phyloP scores from a whole-genome alignment of 2,113 vertebrate genomes.

The Otolemur garnettii region DNA sequence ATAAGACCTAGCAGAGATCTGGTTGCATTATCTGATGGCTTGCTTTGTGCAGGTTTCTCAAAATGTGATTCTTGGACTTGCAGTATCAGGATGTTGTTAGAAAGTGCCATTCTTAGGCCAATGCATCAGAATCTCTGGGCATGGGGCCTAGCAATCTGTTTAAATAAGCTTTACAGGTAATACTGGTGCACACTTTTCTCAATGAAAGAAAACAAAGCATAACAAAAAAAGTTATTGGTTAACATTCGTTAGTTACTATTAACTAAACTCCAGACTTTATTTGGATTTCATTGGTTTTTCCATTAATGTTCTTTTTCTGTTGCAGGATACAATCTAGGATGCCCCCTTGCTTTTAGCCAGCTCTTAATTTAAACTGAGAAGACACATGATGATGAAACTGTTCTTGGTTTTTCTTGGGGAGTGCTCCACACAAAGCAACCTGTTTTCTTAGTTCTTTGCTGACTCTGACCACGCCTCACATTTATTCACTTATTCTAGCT shows the following conservation, averaged over 20 bases:
- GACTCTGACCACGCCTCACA: background rate
- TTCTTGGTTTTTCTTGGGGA: background rate
- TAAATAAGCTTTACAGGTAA: background rate
- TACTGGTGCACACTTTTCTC: background rate
- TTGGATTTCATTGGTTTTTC: conserved; percentile 9
- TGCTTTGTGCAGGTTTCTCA: background rate
- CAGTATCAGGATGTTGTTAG: background rate
- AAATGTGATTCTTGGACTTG: background rate
- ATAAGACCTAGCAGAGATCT: background rate
- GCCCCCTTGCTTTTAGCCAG: conserved; percentile 30
- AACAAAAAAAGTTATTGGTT: no score
- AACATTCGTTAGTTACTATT: background rate
- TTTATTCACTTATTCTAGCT: background rate
- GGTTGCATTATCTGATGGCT: background rate
- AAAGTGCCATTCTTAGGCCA: conserved; percentile 20
- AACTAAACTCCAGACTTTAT: background rate
- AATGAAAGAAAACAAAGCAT: no score
- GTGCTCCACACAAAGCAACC: background rate
- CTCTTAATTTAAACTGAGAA: conserved; percentile 36
- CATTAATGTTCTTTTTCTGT: background rate
- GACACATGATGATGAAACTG: background rate
- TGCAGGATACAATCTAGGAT: background rate
- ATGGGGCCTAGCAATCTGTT: background rate
- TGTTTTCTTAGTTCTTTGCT: background rate
- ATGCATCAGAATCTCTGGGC: background rate